Evolutionary conservation across 2,797 vertebrate genomes (phyloP).

Genomic region (Onychomys leucogaster): DNA sequence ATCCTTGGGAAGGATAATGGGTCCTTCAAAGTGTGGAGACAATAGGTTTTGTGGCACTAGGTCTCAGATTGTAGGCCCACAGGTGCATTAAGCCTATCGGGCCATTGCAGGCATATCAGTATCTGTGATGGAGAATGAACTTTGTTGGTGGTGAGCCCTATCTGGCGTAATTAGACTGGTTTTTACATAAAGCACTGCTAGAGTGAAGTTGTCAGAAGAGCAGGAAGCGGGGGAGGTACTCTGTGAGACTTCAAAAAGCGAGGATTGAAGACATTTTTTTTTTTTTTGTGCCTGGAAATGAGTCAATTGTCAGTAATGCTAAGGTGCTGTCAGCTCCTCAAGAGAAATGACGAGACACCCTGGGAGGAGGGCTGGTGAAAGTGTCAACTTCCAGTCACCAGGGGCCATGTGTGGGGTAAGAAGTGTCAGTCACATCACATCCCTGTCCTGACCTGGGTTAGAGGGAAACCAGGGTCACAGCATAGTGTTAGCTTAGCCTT

Average conservation of each 20-base stretch:
- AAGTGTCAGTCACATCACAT: slow-evolving; percentile 73
- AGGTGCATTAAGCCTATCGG: not conserved
- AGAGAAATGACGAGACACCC: slow-evolving; percentile 79
- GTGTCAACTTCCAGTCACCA: slow-evolving; percentile 76
- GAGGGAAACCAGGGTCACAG: slow-evolving; percentile 71
- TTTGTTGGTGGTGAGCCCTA: slow-evolving; percentile 42
- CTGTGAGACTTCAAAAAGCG: slow-evolving; percentile 63
- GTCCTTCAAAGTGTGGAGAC: not conserved
- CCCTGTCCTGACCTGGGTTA: slow-evolving; percentile 76
- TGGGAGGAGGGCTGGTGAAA: slow-evolving; percentile 70
- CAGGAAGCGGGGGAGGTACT: slow-evolving; percentile 58
- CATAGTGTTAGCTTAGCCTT: slow-evolving; percentile 31
- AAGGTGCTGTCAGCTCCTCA: slow-evolving; percentile 80
- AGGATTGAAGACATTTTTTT: slow-evolving; percentile 69
- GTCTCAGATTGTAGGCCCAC: not conserved
- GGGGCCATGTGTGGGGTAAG: slow-evolving; percentile 71
- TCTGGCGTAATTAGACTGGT: slow-evolving; percentile 62
- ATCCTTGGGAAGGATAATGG: too few species aligned
- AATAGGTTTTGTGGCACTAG: not conserved
- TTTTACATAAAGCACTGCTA: slow-evolving; percentile 69
- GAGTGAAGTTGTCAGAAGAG: slow-evolving; percentile 72
- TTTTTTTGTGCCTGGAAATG: slow-evolving; percentile 76
- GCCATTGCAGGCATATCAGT: not conserved
- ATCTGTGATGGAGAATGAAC: slow-evolving; percentile 55
- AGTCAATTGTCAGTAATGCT: slow-evolving; percentile 81